Conservation (phyloP, 2,797 vertebrate species). For the Tadarida brasiliensis region DNA sequence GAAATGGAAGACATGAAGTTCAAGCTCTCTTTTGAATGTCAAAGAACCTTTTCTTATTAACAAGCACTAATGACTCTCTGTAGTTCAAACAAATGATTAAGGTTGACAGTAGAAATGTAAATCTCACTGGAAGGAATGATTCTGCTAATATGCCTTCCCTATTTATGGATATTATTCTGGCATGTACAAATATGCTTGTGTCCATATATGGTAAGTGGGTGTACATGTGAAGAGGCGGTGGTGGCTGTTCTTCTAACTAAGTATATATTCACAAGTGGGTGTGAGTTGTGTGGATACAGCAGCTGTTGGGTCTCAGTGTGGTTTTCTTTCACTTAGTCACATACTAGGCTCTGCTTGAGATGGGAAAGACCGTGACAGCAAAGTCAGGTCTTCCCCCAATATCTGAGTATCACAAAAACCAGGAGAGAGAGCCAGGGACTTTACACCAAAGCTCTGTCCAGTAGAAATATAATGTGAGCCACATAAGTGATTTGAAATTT, state of each 20-base stretch:
- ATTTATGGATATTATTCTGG: conserved; percentile 71
- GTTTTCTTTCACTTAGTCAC: conserved; percentile 43
- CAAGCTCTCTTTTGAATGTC: conserved; percentile 55
- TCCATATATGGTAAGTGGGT: conserved; percentile 37
- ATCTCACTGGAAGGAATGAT: conserved; percentile 46
- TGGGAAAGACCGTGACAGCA: not conserved
- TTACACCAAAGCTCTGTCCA: not conserved
- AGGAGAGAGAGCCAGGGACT: not conserved
- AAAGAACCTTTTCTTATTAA: conserved; percentile 60
- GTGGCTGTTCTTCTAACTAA: conserved; percentile 58
- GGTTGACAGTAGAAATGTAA: conserved; percentile 56
- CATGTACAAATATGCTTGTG: conserved; percentile 22
- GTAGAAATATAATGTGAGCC: not conserved
- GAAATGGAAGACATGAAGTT: conserved; percentile 54
- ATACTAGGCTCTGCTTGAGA: conserved; percentile 4
- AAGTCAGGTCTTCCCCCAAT: not conserved
- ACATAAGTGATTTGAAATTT: not conserved
- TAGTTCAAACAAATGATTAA: conserved; percentile 57
- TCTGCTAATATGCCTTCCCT: conserved; percentile 45
- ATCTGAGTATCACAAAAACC: not conserved
- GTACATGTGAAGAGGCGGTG: conserved; percentile 26
- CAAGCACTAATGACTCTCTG: conserved; percentile 29
- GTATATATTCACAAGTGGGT: conserved; percentile 33
- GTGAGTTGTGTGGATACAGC: conserved; percentile 39
- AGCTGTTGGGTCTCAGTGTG: conserved; percentile 55